Conservation (phyloP, 1,140 invertebrate species). For the Myzus persicae region DNA sequence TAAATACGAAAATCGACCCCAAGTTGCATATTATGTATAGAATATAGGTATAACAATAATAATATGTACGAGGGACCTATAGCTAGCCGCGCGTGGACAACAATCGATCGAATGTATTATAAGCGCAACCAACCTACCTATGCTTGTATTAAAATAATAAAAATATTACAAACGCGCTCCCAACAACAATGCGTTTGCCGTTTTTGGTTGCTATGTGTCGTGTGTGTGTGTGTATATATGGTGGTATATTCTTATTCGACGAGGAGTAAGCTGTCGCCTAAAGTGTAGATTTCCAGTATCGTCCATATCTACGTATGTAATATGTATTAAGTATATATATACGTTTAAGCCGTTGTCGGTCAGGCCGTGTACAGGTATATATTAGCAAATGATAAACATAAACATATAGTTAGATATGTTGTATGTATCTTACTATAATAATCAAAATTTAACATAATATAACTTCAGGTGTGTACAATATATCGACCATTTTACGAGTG, state of each 20-base stretch:
- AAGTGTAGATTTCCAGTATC: background rate
- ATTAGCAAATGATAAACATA: too few species aligned
- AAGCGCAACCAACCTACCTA: background rate
- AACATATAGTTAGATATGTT: too few species aligned
- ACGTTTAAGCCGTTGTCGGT: background rate
- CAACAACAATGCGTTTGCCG: conserved; percentile 19
- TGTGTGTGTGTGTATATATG: background rate
- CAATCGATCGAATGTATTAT: conserved; percentile 30
- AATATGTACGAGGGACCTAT: background rate
- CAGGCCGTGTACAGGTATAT: background rate
- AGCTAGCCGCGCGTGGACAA: background rate
- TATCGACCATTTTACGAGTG: background rate
- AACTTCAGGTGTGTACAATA: background rate
- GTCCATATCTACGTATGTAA: background rate
- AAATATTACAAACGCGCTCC: background rate
- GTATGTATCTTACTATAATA: background rate
- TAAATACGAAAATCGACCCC: conserved; percentile 44
- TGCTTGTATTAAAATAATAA: background rate
- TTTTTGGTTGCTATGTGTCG: conserved; percentile 5
- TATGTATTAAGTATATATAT: background rate
- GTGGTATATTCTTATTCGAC: background rate
- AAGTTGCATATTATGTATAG: background rate
- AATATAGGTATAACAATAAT: background rate
- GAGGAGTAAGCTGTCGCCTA: background rate
- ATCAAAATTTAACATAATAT: background rate